Evolutionary conservation across 64 coral and sea anemone genomes (phyloP).

Genomic region (Acropora yongei): DNA sequence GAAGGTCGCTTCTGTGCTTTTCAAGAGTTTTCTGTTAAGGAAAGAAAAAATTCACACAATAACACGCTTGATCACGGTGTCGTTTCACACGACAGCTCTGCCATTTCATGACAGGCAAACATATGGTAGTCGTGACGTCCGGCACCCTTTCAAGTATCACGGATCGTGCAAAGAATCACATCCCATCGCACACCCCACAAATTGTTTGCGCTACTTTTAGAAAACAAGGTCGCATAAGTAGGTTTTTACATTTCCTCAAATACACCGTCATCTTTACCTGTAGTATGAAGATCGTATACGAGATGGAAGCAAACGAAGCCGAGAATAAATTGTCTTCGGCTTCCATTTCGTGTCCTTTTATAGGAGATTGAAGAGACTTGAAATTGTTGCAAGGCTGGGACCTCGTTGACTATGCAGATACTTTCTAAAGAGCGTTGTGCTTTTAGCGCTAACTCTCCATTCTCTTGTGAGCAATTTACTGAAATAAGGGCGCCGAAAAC

Average conservation of each 20-base stretch:
- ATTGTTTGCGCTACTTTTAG: background rate
- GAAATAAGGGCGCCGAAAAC: no score
- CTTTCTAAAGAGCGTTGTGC: background rate
- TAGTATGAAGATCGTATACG: background rate
- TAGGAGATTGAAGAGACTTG: background rate
- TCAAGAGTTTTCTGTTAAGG: slow-evolving; percentile 26
- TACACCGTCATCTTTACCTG: background rate
- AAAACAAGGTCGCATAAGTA: background rate
- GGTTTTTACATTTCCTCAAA: background rate
- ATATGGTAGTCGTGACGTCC: no score
- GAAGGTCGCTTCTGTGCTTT: slow-evolving; percentile 23
- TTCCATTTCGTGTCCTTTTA: background rate
- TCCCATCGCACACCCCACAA: no score
- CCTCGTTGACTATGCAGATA: background rate
- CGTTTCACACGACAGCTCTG: background rate
- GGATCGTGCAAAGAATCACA: no score
- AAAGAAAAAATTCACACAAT: background rate
- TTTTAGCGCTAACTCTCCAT: background rate
- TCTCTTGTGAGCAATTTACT: no score
- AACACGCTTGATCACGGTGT: background rate
- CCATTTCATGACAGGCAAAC: no score
- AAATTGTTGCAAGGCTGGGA: background rate
- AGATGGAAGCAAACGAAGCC: background rate
- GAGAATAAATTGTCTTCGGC: background rate
- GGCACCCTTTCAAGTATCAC: no score